Evolutionary conservation across 2,888 invertebrate genomes (phyloP), one percentile per base, ranked within the genome.

Genomic region (Encarsia formosa): DNA sequence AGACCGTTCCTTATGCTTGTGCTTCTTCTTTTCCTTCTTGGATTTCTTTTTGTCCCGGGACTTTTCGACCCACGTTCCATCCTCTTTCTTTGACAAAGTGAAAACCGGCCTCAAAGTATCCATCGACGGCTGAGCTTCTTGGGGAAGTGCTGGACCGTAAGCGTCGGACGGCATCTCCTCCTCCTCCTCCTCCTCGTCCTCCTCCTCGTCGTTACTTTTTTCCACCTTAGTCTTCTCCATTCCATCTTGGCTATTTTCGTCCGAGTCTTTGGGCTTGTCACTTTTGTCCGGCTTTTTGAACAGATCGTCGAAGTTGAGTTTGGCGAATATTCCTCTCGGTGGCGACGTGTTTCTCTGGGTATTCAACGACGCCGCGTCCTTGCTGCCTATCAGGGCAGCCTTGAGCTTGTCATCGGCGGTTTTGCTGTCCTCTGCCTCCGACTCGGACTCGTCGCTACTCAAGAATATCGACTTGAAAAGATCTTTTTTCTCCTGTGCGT

Each of bases 381-480:
- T 71, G 3, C 69, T 68, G 15, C 16, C 19, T 5, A 73, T 71
- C 49, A 62, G 59, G 51, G 59, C 64, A 1, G 65, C 67, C 26
- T 69, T 71, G 6, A 64, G 63, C n/a, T 56, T 54, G 41, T 54
- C 64, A 29, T 71, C 62, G 22, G 68, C 61, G 9, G 62, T 61
- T 29, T 64, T 64, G 35, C 62, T 61, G 51, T 73, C 72, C 32
- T 74, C 74, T 24, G 61, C 67, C 41, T 76, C 76, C 3, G 77
- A 77, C 44, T 85, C 85, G 13, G 81, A 80, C 20, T 74, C 75
- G 65, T 86, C 87, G 53, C 89, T 88, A 63, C 86, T 86, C 22
- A 88, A 79, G 68, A 96, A 96, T 64, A 96, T 91, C 0, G 91
- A 87, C 73, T 90, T 91, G 67, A 92, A 96, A 4, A 96, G 76